phyloP scores from a whole-genome alignment of 1,140 invertebrate species.

The Lanistes nyassanus region DNA sequence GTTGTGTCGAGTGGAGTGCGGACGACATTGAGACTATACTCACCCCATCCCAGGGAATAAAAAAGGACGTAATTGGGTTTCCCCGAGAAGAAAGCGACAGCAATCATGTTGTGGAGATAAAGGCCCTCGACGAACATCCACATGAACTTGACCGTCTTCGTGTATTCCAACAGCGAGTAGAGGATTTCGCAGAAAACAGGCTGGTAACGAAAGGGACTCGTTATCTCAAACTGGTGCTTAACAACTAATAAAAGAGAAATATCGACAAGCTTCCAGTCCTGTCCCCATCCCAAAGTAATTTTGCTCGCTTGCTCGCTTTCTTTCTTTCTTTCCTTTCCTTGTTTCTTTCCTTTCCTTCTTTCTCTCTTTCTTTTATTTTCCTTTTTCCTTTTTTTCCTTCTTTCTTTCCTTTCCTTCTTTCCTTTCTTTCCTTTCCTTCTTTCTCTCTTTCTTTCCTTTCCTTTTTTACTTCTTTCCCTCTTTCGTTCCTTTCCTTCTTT shows the following conservation, averaged over 20 bases:
- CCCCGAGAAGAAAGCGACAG: conserved; percentile 84
- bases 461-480: not conserved
- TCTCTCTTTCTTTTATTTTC: not conserved
- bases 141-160: conserved; percentile 87
- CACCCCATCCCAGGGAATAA: conserved; percentile 83
- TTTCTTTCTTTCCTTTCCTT: not conserved
- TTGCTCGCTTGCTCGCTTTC: not conserved
- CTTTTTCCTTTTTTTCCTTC: not conserved
- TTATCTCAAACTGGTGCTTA: no score
- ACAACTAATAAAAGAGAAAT: no score
- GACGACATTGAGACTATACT: conserved; percentile 31
- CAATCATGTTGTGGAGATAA: conserved; percentile 84
- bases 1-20: no score
- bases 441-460: not conserved
- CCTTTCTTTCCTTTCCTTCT: not conserved
- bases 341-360: not conserved
- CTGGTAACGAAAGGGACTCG: conserved; percentile 67
- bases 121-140: conserved; percentile 95
- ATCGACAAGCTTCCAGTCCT: no score
- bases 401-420: not conserved
- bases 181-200: conserved; percentile 81
- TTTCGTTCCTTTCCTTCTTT: not conserved
- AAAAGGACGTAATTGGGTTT: conserved; percentile 78
- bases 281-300: not conserved
- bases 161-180: conserved; percentile 85